Percentiles rank a stretch among this genome's conserved stretches.
Evolutionary conservation across 2,113 vertebrate species (phyloP).

Genomic region (Junco hyemalis): DNA sequence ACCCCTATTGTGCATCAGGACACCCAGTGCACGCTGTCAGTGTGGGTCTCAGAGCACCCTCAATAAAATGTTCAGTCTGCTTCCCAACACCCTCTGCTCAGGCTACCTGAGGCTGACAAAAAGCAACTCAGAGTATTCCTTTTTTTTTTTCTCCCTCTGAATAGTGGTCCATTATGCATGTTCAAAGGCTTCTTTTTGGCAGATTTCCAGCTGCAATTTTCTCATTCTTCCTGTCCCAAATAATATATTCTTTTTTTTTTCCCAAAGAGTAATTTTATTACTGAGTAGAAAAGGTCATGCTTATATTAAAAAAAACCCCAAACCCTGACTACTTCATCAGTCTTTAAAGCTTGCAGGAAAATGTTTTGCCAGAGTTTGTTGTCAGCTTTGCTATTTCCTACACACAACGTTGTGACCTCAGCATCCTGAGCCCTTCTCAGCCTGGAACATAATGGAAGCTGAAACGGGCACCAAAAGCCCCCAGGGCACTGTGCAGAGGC

Average conservation of each 20-base stretch:
- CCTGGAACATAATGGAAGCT: neutral
- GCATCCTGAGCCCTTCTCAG: neutral
- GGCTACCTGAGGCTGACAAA: neutral
- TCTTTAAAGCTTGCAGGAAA: neutral
- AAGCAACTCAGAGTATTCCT: neutral
- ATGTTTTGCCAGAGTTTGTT: neutral
- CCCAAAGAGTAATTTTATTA: neutral
- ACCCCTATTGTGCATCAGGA: rapidly evolving
- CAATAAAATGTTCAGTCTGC: rapidly evolving
- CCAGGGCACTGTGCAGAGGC: neutral
- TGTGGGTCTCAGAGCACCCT: neutral
- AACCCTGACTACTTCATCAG: neutral
- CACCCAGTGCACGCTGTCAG: neutral
- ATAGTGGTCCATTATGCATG: neutral
- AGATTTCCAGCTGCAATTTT: neutral
- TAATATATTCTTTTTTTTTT: neutral
- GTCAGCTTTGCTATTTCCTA: neutral
- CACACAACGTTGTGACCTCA: neutral
- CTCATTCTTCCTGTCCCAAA: neutral
- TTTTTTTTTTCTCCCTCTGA: neutral
- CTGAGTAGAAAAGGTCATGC: neutral
- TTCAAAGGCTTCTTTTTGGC: neutral
- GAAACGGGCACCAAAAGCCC: neutral
- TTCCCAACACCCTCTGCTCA: neutral
- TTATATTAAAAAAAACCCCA: neutral